Evolutionary conservation across 2,113 vertebrate species (phyloP), one percentile per base, ranked within the genome.

Genomic region (Sander vitreus): DNA sequence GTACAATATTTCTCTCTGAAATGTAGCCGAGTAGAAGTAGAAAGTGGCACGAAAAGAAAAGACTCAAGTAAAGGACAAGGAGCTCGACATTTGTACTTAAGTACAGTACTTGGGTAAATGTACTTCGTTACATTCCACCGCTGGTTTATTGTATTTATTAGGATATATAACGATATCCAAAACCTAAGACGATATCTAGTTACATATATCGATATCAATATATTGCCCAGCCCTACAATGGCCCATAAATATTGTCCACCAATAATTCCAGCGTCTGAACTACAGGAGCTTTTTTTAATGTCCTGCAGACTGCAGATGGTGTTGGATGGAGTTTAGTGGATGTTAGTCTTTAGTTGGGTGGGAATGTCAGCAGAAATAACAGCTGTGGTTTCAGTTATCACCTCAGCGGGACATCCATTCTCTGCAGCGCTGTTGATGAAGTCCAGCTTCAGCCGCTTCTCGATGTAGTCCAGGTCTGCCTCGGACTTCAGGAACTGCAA

Each of bases 401-500:
- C 97, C 97, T 97, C 93, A 84, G 89, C 53, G 16, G 93, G 10
- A 67, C 57, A 63, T 65, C 94, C 73, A 63, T 91, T 91, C 45
- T 95, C 94, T 70, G 95, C 92, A 69, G 95, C 74, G 54, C n/a
- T 95, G 78, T 92, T 96, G 93, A 94, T 92, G 77, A 97, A 96
- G 90, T 99, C 97, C 91, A 96, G 96, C 91, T 97, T 97, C 93
- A 99, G 76, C 67, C 94, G 96, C 85, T 96, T 96, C 54, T 97
- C 96, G 76, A 99, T 97, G 89, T 96, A 97, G 83, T 98, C 96
- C 96, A 99, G 93, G 89, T 98, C 97, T 64, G 97, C 96, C 87
- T 98, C 96, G 19, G 96, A 97, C 91, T 97, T 97, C 95, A 97
- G 96, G 95, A 99, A 99, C 98, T 99, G 92, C 92, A 95, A 94